Conservation (phyloP, 2,113 vertebrate genomes). For the Platichthys flesus region DNA sequence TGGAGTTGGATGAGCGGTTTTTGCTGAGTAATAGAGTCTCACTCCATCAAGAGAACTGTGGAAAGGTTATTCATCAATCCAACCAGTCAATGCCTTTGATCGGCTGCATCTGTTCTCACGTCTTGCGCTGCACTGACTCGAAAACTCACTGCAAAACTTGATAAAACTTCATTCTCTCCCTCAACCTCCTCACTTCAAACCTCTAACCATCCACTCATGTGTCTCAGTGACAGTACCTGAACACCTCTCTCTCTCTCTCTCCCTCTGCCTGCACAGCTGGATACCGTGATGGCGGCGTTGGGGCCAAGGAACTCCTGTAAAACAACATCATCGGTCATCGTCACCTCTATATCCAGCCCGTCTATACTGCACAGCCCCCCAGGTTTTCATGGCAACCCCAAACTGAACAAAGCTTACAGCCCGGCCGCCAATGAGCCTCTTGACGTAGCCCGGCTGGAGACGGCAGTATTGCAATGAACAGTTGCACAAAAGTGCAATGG, state of each 20-base stretch:
- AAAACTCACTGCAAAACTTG: constrained; percentile 7
- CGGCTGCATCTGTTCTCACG: constrained; percentile 7
- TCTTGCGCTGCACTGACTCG: constrained; percentile 13
- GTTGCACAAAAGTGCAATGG: background rate
- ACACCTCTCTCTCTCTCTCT: constrained; percentile 18
- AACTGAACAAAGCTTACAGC: constrained; percentile 56
- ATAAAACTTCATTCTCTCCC: constrained; percentile 2
- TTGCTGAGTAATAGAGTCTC: background rate
- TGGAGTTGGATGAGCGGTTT: background rate
- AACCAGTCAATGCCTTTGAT: constrained; percentile 47
- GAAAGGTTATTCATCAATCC: constrained; percentile 20
- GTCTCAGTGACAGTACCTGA: constrained; percentile 1
- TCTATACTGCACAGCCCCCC: constrained; percentile 58
- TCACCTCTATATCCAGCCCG: constrained; percentile 79
- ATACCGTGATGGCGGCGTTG: constrained; percentile 42
- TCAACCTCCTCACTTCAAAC: background rate
- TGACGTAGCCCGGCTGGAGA: constrained; percentile 53
- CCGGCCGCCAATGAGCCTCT: constrained; percentile 60
- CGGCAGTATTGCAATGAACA: constrained; percentile 45
- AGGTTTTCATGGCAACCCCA: constrained; percentile 60
- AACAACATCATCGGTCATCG: constrained; percentile 71
- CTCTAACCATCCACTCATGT: background rate
- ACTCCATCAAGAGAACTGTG: background rate
- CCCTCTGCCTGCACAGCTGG: constrained; percentile 41
- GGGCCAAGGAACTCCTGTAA: constrained; percentile 23